Evolutionary conservation across 1,140 invertebrate species (phyloP).

Genomic region (Rhynchophorus ferrugineus): DNA sequence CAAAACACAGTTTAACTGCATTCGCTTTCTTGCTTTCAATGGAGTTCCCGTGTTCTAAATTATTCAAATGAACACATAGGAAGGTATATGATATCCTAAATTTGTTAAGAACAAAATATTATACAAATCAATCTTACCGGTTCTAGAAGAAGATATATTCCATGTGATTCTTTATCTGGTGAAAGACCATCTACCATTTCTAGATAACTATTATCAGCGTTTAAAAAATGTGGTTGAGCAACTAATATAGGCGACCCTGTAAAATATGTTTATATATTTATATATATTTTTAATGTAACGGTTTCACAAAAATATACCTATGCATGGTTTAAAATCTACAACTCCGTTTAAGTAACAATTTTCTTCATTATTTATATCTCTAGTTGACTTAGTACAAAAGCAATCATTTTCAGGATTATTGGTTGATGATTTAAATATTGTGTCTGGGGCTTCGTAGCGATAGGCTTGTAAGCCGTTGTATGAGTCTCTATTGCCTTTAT

Average conservation of each 20-base stretch:
- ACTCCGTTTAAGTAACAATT: slow-evolving; percentile 30
- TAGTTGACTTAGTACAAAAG: slow-evolving; percentile 28
- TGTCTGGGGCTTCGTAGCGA: slow-evolving; percentile 15
- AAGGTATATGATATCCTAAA: neutral
- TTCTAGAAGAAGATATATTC: slow-evolving; percentile 26
- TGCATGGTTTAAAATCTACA: slow-evolving; percentile 29
- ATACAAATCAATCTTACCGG: slow-evolving; percentile 25
- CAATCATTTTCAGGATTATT: slow-evolving; percentile 25
- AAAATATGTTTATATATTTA: slow-evolving; percentile 17
- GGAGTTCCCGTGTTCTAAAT: slow-evolving; percentile 32
- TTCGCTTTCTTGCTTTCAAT: slow-evolving; percentile 23
- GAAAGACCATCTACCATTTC: slow-evolving; percentile 18
- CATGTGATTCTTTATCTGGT: slow-evolving; percentile 25
- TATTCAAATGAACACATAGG: slow-evolving; percentile 7
- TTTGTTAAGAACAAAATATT: slow-evolving; percentile 2
- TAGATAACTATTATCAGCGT: slow-evolving; percentile 27
- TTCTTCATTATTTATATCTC: slow-evolving; percentile 17
- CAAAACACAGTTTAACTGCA: slow-evolving; percentile 29
- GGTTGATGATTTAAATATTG: slow-evolving; percentile 14
- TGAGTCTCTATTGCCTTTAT: slow-evolving; percentile 7
- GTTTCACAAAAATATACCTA: slow-evolving; percentile 23
- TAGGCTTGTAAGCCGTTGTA: slow-evolving; percentile 28
- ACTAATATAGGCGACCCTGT: slow-evolving; percentile 28
- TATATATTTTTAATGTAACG: slow-evolving; percentile 11
- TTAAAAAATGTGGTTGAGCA: slow-evolving; percentile 33